These are phyloP conservation scores for Passerina amoena DNA, from an alignment of 2,113 vertebrate species.

Conservation along the genomic window DNA sequence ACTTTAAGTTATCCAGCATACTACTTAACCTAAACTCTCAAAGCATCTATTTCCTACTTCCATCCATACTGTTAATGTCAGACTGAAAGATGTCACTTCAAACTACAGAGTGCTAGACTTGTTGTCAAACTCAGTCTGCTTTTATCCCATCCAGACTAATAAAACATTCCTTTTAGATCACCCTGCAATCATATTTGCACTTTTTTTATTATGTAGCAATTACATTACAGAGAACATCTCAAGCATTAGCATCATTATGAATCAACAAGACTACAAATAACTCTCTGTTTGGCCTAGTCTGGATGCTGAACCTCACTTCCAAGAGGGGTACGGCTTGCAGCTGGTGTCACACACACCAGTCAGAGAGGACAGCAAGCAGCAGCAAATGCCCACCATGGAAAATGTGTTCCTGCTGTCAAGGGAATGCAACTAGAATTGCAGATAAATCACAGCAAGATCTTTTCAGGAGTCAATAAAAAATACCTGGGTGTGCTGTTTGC, in stretches of 20 bases:
- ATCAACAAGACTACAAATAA: not conserved
- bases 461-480: not conserved
- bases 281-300: rapidly evolving
- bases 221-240: not conserved
- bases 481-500: not conserved
- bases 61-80: not conserved
- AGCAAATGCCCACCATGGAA: not conserved
- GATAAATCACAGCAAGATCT: not conserved
- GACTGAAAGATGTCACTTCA: not conserved
- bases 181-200: not conserved
- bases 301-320: not conserved
- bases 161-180: not conserved
- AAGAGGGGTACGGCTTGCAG: not conserved
- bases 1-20: not conserved
- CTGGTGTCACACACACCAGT: not conserved
- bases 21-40: not conserved
- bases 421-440: not conserved
- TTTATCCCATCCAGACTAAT: not conserved
- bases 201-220: not conserved
- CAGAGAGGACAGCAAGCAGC: not conserved
- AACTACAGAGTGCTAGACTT: not conserved
- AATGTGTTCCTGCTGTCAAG: not conserved
- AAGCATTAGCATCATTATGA: not conserved
- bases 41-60: not conserved
- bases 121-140: not conserved